Conservation (phyloP, 2,888 invertebrate species). For the Dione vanillae region DNA sequence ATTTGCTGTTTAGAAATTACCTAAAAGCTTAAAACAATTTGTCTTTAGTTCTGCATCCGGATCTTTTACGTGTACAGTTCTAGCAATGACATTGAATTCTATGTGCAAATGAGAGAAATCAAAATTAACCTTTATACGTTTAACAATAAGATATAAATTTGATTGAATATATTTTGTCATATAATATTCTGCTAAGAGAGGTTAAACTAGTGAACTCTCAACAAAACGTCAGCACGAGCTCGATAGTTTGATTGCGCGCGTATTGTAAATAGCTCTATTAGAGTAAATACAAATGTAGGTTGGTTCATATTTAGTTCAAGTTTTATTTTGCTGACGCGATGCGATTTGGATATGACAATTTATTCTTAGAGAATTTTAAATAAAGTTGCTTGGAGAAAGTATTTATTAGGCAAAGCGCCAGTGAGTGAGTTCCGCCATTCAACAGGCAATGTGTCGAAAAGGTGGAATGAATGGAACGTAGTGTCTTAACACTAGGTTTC, state of each 20-base stretch:
- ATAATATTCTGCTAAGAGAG: background rate
- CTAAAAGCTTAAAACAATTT: conserved; percentile 50
- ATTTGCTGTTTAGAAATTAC: conserved; percentile 15
- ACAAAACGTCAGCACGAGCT: conserved; percentile 11
- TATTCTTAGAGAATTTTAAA: too few species aligned
- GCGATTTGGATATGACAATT: too few species aligned
- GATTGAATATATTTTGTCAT: background rate
- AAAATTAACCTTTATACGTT: background rate
- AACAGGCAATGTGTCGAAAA: too few species aligned
- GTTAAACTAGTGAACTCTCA: conserved; percentile 7
- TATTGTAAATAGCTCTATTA: background rate
- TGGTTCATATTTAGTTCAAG: too few species aligned
- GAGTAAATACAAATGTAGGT: background rate
- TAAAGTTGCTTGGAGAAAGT: too few species aligned
- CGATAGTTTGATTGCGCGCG: conserved; percentile 25
- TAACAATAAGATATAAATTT: background rate
- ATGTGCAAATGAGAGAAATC: background rate
- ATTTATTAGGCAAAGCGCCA: too few species aligned
- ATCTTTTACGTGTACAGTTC: conserved; percentile 39
- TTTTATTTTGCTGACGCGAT: too few species aligned
- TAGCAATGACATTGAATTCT: conserved; percentile 7
- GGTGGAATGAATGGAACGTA: too few species aligned
- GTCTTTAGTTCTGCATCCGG: conserved; percentile 47
- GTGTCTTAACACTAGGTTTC: too few species aligned
- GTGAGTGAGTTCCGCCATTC: too few species aligned